phyloP scores from a whole-genome alignment of 2,797 vertebrate species.

The Microctenopoma stevenorrisi region DNA sequence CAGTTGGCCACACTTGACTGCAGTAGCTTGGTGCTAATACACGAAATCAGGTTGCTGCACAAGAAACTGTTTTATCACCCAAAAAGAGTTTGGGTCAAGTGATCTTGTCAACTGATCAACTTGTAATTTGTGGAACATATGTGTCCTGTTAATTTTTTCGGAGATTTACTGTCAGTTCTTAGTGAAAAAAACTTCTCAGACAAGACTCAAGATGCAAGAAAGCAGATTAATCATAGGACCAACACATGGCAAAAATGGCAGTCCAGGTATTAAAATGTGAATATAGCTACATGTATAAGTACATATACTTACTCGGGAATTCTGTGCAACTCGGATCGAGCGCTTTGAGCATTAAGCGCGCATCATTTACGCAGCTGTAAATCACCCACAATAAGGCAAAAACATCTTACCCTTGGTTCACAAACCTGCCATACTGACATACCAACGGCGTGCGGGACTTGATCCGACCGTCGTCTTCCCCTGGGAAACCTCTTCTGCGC shows the following conservation, averaged over 20 bases:
- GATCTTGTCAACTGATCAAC: neutral
- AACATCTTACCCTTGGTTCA: slow-evolving; percentile 37
- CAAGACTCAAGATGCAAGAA: too few relatives aligned
- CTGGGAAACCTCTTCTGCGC: slow-evolving; percentile 31
- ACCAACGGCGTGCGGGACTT: neutral
- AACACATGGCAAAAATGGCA: neutral
- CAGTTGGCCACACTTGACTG: neutral
- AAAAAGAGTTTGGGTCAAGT: too few relatives aligned
- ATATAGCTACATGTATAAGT: neutral
- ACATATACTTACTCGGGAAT: neutral
- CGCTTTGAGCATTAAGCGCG: neutral
- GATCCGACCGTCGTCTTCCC: slow-evolving; percentile 11
- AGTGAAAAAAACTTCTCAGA: too few relatives aligned
- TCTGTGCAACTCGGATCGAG: neutral
- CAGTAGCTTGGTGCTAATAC: neutral
- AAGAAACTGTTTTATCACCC: too few relatives aligned
- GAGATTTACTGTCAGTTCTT: too few relatives aligned
- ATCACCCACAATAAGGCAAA: neutral
- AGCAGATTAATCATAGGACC: too few relatives aligned
- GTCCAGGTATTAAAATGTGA: neutral
- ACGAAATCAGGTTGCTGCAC: neutral
- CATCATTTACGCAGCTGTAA: neutral
- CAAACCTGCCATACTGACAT: slow-evolving; percentile 64
- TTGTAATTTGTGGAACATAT: neutral
- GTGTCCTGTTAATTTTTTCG: neutral